Percentiles rank a stretch among this genome's conserved stretches.
phyloP scores from a whole-genome alignment of 92 coral and sea anemone species.

The Epizoanthus ramosus region DNA sequence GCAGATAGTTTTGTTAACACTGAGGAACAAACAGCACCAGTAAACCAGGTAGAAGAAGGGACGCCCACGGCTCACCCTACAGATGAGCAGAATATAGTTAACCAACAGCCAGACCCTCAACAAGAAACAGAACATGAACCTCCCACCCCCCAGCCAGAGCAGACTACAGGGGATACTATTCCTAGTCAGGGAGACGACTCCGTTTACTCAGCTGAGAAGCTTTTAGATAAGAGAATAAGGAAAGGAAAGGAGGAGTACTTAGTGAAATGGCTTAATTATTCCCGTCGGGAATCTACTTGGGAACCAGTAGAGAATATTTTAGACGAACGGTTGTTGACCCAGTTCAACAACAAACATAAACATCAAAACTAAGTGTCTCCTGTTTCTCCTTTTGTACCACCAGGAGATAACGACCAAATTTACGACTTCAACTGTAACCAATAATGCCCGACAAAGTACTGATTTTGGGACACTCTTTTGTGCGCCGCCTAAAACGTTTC shows the following conservation, averaged over 20 bases:
- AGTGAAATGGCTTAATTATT: slow-evolving; percentile 34
- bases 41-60: too few relatives aligned
- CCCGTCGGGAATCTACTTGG: slow-evolving; percentile 30
- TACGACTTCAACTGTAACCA: too few relatives aligned
- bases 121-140: too few relatives aligned
- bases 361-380: background rate
- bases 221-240: background rate
- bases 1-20: slow-evolving; percentile 38
- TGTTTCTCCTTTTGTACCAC: background rate
- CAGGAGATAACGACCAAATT: background rate
- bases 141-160: too few relatives aligned
- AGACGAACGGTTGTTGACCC: slow-evolving; percentile 22
- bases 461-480: slow-evolving; percentile 18
- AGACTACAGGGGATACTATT: too few relatives aligned
- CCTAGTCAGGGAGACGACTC: background rate
- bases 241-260: slow-evolving; percentile 34
- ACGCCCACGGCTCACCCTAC: too few relatives aligned
- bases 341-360: background rate
- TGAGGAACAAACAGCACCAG: background rate
- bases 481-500: background rate
- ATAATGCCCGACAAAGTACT: slow-evolving; percentile 10
- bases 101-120: too few relatives aligned
- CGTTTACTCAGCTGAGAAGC: background rate
- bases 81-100: too few relatives aligned
- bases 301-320: slow-evolving; percentile 44